Conservation (phyloP, 2,113 vertebrate species). For the Okapia johnstoni region DNA sequence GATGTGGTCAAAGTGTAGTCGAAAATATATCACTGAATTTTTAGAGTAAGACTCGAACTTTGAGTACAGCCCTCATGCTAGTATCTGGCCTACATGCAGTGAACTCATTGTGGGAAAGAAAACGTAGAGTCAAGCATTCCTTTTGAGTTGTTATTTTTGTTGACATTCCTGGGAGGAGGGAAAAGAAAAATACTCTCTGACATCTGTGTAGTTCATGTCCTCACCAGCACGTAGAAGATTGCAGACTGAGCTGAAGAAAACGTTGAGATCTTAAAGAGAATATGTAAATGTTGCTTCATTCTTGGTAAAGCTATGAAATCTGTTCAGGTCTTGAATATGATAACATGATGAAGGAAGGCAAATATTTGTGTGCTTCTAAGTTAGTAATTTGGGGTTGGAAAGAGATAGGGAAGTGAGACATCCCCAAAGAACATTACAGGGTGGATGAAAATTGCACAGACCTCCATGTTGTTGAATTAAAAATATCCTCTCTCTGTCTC, state of each 20-base stretch:
- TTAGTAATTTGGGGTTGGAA: background rate
- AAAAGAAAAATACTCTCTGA: background rate
- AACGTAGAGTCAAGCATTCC: constrained; percentile 11
- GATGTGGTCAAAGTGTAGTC: constrained; percentile 99
- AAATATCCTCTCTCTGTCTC: background rate
- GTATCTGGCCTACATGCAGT: background rate
- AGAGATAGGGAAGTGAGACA: background rate
- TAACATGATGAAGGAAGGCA: background rate
- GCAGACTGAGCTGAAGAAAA: background rate
- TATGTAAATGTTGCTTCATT: background rate
- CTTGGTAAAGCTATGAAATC: background rate
- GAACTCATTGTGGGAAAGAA: background rate
- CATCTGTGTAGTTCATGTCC: background rate
- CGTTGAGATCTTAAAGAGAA: background rate
- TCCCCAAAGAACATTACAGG: background rate
- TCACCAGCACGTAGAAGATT: background rate
- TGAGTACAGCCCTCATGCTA: background rate
- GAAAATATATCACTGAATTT: constrained; percentile 99
- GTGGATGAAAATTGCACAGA: background rate
- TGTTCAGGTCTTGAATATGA: background rate
- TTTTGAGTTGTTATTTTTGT: constrained; percentile 45
- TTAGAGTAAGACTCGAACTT: constrained; percentile 89
- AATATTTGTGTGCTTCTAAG: background rate
- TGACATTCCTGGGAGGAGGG: constrained; percentile 37
- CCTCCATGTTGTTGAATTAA: background rate